Evolutionary conservation across 2,888 invertebrate species (phyloP), one percentile per base, ranked within the genome.

Genomic region (Ennomos erosarius): DNA sequence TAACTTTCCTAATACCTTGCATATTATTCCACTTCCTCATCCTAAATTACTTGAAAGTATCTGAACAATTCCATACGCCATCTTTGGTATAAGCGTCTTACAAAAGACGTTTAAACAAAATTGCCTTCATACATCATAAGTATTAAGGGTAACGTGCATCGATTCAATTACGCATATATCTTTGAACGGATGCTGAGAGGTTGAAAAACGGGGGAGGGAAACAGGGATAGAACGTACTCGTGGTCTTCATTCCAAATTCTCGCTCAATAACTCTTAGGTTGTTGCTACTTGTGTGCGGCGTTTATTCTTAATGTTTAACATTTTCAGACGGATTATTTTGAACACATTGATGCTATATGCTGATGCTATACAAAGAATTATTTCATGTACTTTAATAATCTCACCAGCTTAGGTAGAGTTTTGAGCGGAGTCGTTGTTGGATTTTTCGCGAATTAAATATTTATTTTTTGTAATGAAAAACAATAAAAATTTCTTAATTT

Each of bases 101-200:
- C 64, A 69, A 59, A 68, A 71, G 74, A 71, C 70, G 70, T 76
- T 78, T 73, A 74, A 70, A 71, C 66, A 53, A 71, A 78, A 79
- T 79, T 78, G 70, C 76, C 70, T 64, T 64, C 72, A 78, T 80
- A 78, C 66, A 77, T 79, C 76, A 76, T 69, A 64, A 52, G 65
- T 63, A 68, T 73, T 71, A 73, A 51, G 60, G 59, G 62, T 55
- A 67, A 63, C 70, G 58, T 69, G 70, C 70, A 75, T 73, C 68
- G 68, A 70, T 74, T 71, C 75, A 72, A 75, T 77, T 74, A 76
- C 69, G 65, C 68, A 68, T 73, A 71, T 71, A 71, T 79, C 69
- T 75, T 68, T 46, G 37, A 36, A 55, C 43, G 46, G 50, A 54
- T 51, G 46, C 42, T 55, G 33, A 51, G 35, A 38, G 48, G 44